These are phyloP conservation scores for Phataginus tricuspis DNA, from an alignment of 2,797 vertebrate genomes.

Conservation along the genomic window DNA sequence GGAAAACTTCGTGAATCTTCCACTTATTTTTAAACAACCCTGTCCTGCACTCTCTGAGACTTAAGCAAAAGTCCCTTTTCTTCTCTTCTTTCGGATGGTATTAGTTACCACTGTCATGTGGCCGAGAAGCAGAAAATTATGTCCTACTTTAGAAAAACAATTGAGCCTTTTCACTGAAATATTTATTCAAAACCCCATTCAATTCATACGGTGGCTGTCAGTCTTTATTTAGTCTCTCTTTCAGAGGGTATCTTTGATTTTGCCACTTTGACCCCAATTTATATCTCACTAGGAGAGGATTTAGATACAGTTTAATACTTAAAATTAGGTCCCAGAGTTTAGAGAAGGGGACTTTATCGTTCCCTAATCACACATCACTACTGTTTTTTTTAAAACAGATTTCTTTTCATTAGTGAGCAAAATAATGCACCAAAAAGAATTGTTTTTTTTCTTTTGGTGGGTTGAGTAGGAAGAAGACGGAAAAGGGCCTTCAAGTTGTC, in stretches of 20 bases:
- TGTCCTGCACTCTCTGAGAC: conserved; percentile 1
- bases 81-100: conserved; percentile 64
- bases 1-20: conserved; percentile 61
- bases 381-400: conserved; percentile 61
- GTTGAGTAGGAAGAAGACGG: conserved; percentile 31
- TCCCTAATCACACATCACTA: neutral
- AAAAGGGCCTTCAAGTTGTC: conserved; percentile 65
- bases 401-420: conserved; percentile 44
- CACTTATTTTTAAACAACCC: neutral
- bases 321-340: conserved; percentile 57
- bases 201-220: conserved; percentile 75
- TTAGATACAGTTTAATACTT: conserved; percentile 72
- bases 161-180: conserved; percentile 74
- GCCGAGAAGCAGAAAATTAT: conserved; percentile 73
- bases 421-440: conserved; percentile 55
- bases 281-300: conserved; percentile 78
- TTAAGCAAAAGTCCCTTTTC: conserved; percentile 71
- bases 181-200: conserved; percentile 78
- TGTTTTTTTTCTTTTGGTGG: neutral
- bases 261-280: conserved; percentile 79
- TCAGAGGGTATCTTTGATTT: conserved; percentile 80
- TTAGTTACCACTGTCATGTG: conserved; percentile 57
- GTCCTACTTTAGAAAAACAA: conserved; percentile 76
- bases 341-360: conserved; percentile 43
- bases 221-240: conserved; percentile 71